A percentile compares a stretch with the other conserved stretches of the same genome.
These are phyloP conservation scores for Lepus timidus DNA, from an alignment of 2,113 vertebrate species.

Conservation along the genomic window DNA sequence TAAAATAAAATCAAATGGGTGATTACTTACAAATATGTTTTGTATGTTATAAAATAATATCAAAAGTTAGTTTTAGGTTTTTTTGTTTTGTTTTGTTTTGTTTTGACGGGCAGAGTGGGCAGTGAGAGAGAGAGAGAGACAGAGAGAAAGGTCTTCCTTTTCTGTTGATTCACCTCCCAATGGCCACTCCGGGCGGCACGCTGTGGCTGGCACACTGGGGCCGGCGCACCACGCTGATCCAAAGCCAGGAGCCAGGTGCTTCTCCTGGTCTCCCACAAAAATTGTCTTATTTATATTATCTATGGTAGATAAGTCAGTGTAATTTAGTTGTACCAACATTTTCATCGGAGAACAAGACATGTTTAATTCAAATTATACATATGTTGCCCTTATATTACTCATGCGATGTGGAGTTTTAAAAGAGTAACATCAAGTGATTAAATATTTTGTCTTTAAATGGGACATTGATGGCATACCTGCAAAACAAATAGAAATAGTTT, in stretches of 20 bases:
- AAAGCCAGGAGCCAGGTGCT: too few relatives aligned
- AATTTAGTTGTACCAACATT: not conserved
- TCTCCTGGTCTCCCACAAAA: not conserved
- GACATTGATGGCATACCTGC: not conserved
- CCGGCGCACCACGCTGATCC: too few relatives aligned
- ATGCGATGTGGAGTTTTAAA: not conserved
- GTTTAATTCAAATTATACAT: not conserved
- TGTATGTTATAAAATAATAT: not conserved
- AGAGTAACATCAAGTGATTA: not conserved
- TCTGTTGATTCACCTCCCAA: too few relatives aligned
- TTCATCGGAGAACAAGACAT: not conserved
- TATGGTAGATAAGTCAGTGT: not conserved
- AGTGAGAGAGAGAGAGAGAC: too few relatives aligned
- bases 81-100: not conserved
- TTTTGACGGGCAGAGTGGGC: too few relatives aligned
- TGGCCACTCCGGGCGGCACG: too few relatives aligned
- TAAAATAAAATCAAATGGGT: not conserved
- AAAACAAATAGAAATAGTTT: constrained; percentile 21
- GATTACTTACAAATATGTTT: not conserved
- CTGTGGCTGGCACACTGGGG: too few relatives aligned
- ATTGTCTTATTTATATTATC: not conserved
- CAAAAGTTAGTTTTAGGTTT: not conserved
- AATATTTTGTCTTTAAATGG: not conserved
- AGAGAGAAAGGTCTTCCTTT: too few relatives aligned
- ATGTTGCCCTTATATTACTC: not conserved